These are phyloP conservation scores for Syngnathus floridae DNA, from an alignment of 2,113 vertebrate genomes.

Conservation along the genomic window DNA sequence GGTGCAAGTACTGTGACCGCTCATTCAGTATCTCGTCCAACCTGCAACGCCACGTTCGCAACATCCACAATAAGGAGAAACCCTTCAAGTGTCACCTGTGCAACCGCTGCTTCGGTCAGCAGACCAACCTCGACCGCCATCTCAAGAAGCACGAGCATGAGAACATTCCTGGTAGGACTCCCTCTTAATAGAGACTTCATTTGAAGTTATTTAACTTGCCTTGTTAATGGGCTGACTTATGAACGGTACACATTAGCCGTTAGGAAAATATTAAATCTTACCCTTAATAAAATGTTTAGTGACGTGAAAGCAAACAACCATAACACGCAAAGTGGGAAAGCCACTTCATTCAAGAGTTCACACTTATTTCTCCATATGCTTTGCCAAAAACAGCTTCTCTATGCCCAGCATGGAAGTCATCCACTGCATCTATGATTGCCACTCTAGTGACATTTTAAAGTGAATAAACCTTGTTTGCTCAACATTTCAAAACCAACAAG, in stretches of 20 bases:
- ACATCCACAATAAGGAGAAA: conserved; percentile 99
- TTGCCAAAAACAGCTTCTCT: conserved; percentile 23
- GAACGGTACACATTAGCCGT: conserved; percentile 15
- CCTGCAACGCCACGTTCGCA: conserved; percentile 96
- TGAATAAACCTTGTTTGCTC: conserved; percentile 1
- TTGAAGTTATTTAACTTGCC: conserved; percentile 17
- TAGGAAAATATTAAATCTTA: conserved; percentile 19
- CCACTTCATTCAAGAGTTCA: conserved; percentile 24
- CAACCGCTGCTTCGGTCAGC: conserved; percentile 97
- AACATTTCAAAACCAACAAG: conserved; percentile 1
- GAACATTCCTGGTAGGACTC: conserved; percentile 83
- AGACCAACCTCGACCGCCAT: conserved; percentile 97
- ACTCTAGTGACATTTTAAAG: conserved; percentile 9
- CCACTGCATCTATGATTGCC: conserved; percentile 7
- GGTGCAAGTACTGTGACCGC: conserved; percentile 99
- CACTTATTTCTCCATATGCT: conserved; percentile 13
- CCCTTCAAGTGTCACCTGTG: conserved; percentile 98
- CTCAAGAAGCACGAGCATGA: conserved; percentile 98
- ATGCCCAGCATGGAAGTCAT: neutral
- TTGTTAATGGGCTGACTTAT: conserved; percentile 22
- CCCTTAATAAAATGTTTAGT: conserved; percentile 18
- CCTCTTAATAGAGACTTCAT: conserved; percentile 8
- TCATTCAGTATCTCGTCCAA: conserved; percentile 99
- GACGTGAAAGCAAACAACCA: conserved; percentile 9
- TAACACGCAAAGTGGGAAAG: conserved; percentile 26